Evolutionary conservation across 1,140 invertebrate genomes (phyloP).

Genomic region (Megalonaias nervosa): DNA sequence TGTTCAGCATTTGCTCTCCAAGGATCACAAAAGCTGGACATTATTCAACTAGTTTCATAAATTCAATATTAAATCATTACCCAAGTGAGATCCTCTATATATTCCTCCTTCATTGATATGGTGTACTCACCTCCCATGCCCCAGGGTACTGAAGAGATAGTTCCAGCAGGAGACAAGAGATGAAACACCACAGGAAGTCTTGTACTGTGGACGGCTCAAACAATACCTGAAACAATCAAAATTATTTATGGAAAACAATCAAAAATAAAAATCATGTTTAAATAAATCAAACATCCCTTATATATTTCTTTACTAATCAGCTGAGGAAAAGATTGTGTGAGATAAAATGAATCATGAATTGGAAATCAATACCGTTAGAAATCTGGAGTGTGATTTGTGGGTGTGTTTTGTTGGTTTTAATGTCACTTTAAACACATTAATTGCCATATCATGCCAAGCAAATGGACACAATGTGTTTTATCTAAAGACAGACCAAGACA

Average conservation of each 20-base stretch:
- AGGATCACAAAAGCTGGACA: too few relatives aligned
- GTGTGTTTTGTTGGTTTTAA: too few relatives aligned
- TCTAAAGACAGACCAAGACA: too few relatives aligned
- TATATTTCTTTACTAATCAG: background rate
- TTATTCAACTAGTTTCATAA: too few relatives aligned
- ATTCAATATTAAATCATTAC: too few relatives aligned
- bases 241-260: background rate
- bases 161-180: constrained; percentile 70
- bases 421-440: too few relatives aligned
- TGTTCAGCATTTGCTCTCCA: too few relatives aligned
- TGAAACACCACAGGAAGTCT: constrained; percentile 65
- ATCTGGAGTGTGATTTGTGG: too few relatives aligned
- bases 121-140: constrained; percentile 61
- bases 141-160: constrained; percentile 64
- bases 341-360: background rate
- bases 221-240: constrained; percentile 57
- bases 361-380: background rate
- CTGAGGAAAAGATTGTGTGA: background rate
- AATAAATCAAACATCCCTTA: background rate
- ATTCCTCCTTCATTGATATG: background rate
- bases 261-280: background rate
- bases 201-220: constrained; percentile 68
- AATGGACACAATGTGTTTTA: too few relatives aligned
- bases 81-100: too few relatives aligned
- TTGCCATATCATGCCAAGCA: too few relatives aligned